Evolutionary conservation across 2,797 vertebrate species (phyloP).

Genomic region (Anableps anableps): DNA sequence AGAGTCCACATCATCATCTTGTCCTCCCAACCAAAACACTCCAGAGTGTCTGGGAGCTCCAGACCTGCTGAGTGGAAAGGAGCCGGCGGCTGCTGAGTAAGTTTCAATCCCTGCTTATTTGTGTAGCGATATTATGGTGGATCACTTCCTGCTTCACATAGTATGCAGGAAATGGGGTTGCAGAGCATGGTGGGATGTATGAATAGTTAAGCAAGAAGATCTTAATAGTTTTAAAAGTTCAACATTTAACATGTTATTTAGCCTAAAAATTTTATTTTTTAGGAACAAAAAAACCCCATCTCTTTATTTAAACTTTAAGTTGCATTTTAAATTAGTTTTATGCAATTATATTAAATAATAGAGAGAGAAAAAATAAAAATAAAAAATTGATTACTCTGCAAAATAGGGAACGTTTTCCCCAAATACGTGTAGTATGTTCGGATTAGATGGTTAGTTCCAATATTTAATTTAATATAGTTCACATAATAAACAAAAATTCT

Average conservation of each 20-base stretch:
- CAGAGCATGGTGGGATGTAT: neutral
- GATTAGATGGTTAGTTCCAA: neutral
- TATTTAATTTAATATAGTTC: neutral
- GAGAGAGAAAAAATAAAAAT: neutral
- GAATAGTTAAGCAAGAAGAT: neutral
- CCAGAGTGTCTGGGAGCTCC: constrained; percentile 48
- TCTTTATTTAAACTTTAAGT: neutral
- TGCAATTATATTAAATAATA: neutral
- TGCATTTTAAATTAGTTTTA: neutral
- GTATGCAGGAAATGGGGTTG: neutral
- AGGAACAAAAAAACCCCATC: neutral
- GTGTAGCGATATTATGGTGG: constrained; percentile 21
- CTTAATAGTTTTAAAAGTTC: neutral
- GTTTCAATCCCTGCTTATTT: constrained; percentile 50
- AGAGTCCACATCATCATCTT: constrained; percentile 65
- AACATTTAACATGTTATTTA: neutral
- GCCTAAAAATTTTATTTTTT: neutral
- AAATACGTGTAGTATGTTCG: neutral
- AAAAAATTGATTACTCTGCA: neutral
- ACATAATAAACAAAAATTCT: neutral
- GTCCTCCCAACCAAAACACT: constrained; percentile 60
- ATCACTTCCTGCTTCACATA: neutral
- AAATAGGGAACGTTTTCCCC: neutral
- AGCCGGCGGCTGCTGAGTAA: constrained; percentile 53
- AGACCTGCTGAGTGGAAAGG: constrained; percentile 57